Percentiles rank a stretch among this genome's conserved stretches.
Evolutionary conservation across 2,888 invertebrate genomes (phyloP).

Genomic region (Isotomurus palustris): DNA sequence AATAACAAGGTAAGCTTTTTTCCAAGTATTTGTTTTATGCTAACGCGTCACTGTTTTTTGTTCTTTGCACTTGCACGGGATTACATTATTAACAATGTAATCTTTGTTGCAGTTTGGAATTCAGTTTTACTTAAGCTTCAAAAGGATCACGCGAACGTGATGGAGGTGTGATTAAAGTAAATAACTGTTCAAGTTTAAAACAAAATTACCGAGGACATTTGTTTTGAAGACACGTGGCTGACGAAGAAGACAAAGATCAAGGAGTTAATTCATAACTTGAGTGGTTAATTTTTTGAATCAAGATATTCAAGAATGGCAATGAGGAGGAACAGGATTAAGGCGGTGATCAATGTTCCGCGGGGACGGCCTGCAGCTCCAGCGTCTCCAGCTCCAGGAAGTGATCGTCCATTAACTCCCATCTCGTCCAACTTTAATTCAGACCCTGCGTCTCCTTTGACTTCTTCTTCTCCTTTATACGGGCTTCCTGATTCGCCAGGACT

Average conservation of each 20-base stretch:
- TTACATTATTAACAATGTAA: neutral
- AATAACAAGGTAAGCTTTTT: neutral
- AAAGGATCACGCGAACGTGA: neutral
- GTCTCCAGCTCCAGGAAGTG: neutral
- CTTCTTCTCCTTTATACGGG: neutral
- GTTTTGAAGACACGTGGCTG: too few species aligned
- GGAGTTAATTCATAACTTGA: too few species aligned
- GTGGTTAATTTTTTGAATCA: too few species aligned
- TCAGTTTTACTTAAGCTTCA: neutral
- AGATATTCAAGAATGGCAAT: conserved; percentile 24
- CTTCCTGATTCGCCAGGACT: neutral
- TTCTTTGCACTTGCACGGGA: neutral
- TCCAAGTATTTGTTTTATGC: neutral
- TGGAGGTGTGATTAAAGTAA: too few species aligned
- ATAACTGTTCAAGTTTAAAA: too few species aligned
- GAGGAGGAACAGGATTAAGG: conserved; percentile 41
- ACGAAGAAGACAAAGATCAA: too few species aligned
- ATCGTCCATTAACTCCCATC: conserved; percentile 1
- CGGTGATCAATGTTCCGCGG: conserved; percentile 36
- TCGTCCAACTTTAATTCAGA: neutral
- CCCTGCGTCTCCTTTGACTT: neutral
- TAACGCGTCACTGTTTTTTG: neutral
- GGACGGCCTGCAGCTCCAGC: conserved; percentile 8
- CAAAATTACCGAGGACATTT: too few species aligned
- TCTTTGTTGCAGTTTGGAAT: neutral